Evolutionary conservation across 2,797 vertebrate genomes (phyloP).

Genomic region (Gobionotothen gibberifrons): DNA sequence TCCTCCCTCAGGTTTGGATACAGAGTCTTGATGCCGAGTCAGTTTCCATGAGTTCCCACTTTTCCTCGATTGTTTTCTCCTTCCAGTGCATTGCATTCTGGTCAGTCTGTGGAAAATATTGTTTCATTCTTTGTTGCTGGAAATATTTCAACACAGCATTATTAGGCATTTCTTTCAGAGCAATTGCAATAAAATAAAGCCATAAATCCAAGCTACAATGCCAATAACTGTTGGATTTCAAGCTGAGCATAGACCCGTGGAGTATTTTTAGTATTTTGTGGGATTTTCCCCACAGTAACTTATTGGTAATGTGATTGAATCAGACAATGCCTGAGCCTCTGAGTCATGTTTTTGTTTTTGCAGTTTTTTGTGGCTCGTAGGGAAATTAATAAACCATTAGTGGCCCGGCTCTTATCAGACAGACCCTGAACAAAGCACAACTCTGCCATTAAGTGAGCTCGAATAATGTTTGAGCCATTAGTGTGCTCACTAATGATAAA

Average conservation of each 20-base stretch:
- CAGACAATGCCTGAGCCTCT: constrained; percentile 39
- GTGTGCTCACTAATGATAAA: constrained; percentile 83
- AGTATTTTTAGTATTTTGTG: constrained; percentile 28
- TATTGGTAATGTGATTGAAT: constrained; percentile 34
- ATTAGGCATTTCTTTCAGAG: not conserved
- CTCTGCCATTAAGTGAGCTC: constrained; percentile 79
- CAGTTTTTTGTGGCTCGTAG: constrained; percentile 48
- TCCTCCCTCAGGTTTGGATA: constrained; percentile 31
- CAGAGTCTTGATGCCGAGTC: constrained; percentile 13
- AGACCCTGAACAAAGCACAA: constrained; percentile 75
- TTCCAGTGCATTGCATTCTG: not conserved
- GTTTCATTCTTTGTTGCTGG: not conserved
- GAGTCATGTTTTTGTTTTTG: constrained; percentile 50
- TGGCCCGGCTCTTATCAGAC: constrained; percentile 76
- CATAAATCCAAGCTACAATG: constrained; percentile 2
- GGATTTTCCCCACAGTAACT: constrained; percentile 29
- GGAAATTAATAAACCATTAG: constrained; percentile 84
- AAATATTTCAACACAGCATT: not conserved
- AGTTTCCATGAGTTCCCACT: constrained; percentile 4
- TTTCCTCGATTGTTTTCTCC: not conserved
- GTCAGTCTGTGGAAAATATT: constrained; percentile 18
- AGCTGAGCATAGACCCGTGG: not conserved
- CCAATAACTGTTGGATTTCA: constrained; percentile 9
- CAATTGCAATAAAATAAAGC: not conserved
- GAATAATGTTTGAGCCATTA: constrained; percentile 88